These are phyloP conservation scores for Leptatherina wallacei DNA, from an alignment of 2,797 vertebrate species.

Conservation along the genomic window DNA sequence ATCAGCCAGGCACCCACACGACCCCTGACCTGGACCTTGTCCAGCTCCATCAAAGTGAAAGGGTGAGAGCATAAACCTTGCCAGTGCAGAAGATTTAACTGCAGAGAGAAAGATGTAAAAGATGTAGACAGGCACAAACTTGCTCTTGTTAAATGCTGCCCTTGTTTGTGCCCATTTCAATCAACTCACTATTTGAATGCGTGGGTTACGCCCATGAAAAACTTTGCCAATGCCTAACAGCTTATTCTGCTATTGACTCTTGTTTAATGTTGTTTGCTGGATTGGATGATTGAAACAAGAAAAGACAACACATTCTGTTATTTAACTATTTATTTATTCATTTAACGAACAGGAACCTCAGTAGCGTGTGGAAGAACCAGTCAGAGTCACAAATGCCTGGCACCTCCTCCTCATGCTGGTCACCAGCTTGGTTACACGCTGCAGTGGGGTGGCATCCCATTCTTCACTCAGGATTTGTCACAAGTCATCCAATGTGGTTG, in stretches of 20 bases:
- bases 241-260: constrained; percentile 9
- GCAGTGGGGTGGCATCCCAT: neutral
- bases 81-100: constrained; percentile 4
- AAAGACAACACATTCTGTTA: too few species aligned
- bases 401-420: too few species aligned
- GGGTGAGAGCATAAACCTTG: neutral
- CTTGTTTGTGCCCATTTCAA: neutral
- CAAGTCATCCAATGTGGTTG: too few species aligned
- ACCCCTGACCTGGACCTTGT: constrained; percentile 55
- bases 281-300: too few species aligned
- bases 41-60: constrained; percentile 45
- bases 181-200: neutral
- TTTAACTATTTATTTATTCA: too few species aligned
- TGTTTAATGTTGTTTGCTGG: constrained; percentile 4
- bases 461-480: neutral
- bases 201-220: neutral
- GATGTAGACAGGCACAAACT: constrained; percentile 23
- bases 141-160: neutral
- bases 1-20: constrained; percentile 40
- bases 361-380: too few species aligned
- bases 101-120: constrained; percentile 14
- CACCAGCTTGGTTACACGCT: too few species aligned
- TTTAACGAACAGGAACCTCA: too few species aligned
- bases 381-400: too few species aligned
- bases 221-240: neutral